Conservation (phyloP, 2,797 vertebrate species). For the Hapalemur alaotrensis region DNA sequence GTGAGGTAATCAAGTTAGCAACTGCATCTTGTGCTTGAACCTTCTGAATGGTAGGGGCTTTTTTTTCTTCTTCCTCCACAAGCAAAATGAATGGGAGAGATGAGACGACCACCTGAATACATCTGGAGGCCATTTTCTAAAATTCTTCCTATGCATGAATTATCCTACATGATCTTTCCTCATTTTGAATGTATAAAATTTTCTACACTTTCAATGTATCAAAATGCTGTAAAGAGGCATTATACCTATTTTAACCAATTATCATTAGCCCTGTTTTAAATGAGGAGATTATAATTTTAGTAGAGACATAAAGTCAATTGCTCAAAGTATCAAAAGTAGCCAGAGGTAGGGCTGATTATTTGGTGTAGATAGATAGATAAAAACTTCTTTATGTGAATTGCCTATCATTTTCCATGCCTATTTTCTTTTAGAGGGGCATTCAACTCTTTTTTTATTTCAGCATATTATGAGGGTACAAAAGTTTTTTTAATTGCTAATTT, state of each 20-base stretch:
- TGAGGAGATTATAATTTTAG: not conserved
- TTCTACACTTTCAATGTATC: not conserved
- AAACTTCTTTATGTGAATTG: not conserved
- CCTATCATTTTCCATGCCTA: not conserved
- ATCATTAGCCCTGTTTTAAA: not conserved
- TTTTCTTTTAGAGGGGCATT: not conserved
- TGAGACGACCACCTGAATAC: not conserved
- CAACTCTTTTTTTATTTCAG: not conserved
- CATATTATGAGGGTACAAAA: too few relatives aligned
- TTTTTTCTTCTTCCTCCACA: not conserved
- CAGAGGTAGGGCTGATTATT: not conserved
- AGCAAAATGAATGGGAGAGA: not conserved
- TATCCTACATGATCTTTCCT: not conserved
- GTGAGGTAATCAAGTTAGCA: not conserved
- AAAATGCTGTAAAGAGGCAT: not conserved
- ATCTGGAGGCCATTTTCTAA: not conserved
- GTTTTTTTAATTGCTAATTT: not conserved
- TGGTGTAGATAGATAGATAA: not conserved
- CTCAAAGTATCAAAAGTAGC: not conserved
- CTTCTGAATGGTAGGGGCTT: not conserved
- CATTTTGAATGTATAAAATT: not conserved
- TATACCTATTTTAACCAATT: not conserved
- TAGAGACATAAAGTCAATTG: not conserved
- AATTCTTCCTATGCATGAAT: not conserved
- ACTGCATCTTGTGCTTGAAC: not conserved